Conservation (phyloP, 37 sponge, comb jelly and placozoan species). For the Eunapius fragilis region DNA sequence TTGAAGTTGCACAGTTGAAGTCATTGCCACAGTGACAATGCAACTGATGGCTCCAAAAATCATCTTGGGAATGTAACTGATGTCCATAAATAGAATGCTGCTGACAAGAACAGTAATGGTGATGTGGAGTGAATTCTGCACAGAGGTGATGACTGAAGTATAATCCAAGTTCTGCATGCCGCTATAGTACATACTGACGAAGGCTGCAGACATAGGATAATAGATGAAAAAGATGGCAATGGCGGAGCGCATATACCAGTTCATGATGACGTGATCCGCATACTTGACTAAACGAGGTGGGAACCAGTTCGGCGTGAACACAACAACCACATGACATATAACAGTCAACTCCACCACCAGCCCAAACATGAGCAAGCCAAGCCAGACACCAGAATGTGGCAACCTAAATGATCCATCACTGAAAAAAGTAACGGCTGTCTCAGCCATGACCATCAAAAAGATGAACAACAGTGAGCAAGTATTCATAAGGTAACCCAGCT, state of each 20-base stretch:
- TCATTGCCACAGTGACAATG: conserved; percentile 15
- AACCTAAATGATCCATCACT: conserved; percentile 14
- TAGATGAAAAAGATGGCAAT: conserved; percentile 66
- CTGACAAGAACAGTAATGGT: conserved; percentile 55
- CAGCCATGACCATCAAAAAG: conserved; percentile 51
- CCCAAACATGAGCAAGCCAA: conserved; percentile 39
- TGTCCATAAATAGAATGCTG: conserved; percentile 74
- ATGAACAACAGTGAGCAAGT: conserved; percentile 29
- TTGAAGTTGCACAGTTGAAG: conserved; percentile 19
- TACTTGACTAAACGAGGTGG: conserved; percentile 38
- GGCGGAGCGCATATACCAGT: conserved; percentile 69
- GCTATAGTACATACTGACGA: conserved; percentile 43
- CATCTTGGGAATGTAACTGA: conserved; percentile 69
- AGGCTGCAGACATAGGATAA: conserved; percentile 68
- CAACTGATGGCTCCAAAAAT: conserved; percentile 40
- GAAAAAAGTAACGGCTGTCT: conserved; percentile 29
- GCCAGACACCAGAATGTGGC: conserved; percentile 25
- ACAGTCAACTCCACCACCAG: conserved; percentile 48
- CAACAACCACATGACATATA: conserved; percentile 34
- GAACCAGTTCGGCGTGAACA: conserved; percentile 43
- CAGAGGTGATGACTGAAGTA: conserved; percentile 20
- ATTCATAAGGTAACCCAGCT: conserved; percentile 65
- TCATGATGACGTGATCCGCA: conserved; percentile 39
- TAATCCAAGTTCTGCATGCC: not conserved
- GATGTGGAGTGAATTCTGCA: conserved; percentile 64